These are phyloP conservation scores for Lanistes nyassanus DNA, from an alignment of 1,140 invertebrate genomes.

Conservation along the genomic window DNA sequence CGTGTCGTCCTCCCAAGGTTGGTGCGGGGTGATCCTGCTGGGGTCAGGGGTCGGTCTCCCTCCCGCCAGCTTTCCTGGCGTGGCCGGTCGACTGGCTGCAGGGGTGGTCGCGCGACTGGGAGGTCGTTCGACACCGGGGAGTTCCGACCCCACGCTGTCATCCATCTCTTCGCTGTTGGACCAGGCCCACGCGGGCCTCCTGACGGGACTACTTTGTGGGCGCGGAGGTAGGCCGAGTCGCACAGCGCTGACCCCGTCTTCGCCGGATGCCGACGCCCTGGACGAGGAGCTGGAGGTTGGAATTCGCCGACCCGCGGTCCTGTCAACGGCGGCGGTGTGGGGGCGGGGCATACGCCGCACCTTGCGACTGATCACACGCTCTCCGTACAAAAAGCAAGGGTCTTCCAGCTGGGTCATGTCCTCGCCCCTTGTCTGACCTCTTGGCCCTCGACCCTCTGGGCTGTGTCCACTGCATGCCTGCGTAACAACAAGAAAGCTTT, in stretches of 20 bases:
- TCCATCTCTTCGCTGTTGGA: constrained; percentile 24
- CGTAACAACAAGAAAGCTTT: too few species aligned
- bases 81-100: constrained; percentile 15
- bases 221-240: constrained; percentile 25
- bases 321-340: constrained; percentile 43
- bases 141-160: not conserved
- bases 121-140: constrained; percentile 27
- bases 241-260: not conserved
- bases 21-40: constrained; percentile 25
- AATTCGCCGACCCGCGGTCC: constrained; percentile 29
- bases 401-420: constrained; percentile 22
- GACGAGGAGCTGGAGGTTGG: constrained; percentile 32
- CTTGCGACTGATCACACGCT: constrained; percentile 53
- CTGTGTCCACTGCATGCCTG: constrained; percentile 54
- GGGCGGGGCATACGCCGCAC: constrained; percentile 37
- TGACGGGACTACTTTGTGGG: constrained; percentile 50
- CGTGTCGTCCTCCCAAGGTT: constrained; percentile 44
- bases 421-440: constrained; percentile 15
- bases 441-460: constrained; percentile 48
- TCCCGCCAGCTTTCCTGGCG: not conserved
- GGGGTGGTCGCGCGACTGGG: constrained; percentile 13
- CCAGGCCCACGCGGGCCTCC: constrained; percentile 30
- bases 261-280: not conserved
- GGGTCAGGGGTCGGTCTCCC: not conserved
- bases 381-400: constrained; percentile 55